phyloP scores from a whole-genome alignment of 2,113 vertebrate genomes.

The Gavia stellata region DNA sequence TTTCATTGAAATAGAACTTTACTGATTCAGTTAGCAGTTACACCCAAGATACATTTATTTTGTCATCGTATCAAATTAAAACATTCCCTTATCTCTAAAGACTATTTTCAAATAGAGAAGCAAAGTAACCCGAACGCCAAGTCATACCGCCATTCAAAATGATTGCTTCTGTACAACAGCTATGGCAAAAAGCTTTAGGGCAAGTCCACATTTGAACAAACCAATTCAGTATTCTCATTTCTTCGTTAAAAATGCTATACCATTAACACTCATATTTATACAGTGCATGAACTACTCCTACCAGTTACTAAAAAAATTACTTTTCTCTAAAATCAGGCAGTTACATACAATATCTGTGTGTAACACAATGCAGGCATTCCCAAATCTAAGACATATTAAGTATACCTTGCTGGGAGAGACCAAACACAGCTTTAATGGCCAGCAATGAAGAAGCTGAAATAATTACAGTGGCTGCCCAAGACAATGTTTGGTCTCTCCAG shows the following conservation, averaged over 20 bases:
- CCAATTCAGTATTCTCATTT: not conserved
- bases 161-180: not conserved
- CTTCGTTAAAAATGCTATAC: not conserved
- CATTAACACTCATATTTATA: not conserved
- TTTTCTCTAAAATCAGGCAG: not conserved
- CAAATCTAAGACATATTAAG: not conserved
- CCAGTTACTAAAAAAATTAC: not conserved
- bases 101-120: not conserved
- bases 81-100: not conserved
- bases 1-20: not conserved
- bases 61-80: not conserved
- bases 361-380: not conserved
- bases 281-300: not conserved
- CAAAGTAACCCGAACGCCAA: not conserved
- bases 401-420: not conserved
- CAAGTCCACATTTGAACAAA: not conserved
- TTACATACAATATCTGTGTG: not conserved
- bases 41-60: not conserved
- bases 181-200: not conserved
- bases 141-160: not conserved
- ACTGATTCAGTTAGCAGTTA: not conserved
- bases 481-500: constrained; percentile 20
- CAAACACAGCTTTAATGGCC: not conserved
- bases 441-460: not conserved
- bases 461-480: constrained; percentile 8